Conservation (phyloP, 2,113 vertebrate genomes). For the Motacilla alba region DNA sequence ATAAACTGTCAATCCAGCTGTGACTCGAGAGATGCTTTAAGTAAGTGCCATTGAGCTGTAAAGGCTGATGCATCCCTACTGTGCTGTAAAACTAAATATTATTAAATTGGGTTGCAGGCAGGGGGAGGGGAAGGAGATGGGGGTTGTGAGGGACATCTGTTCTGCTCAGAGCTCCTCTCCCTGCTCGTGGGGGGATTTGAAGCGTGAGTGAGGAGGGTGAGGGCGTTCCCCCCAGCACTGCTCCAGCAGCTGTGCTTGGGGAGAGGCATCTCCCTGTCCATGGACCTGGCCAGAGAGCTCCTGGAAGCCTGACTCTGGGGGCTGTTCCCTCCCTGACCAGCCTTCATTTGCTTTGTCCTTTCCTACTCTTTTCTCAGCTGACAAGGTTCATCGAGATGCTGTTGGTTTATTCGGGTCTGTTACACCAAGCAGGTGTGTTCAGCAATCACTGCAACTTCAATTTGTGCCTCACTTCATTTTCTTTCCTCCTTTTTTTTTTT, state of each 20-base stretch:
- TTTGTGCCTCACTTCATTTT: background rate
- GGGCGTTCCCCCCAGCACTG: background rate
- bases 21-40: slow-evolving; percentile 40
- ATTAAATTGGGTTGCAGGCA: background rate
- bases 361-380: background rate
- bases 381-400: background rate
- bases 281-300: background rate
- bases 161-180: background rate
- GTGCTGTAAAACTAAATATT: slow-evolving; percentile 23
- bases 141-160: slow-evolving; percentile 45
- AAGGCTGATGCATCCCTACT: slow-evolving; percentile 26
- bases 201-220: background rate
- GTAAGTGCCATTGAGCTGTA: slow-evolving; percentile 48
- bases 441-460: background rate
- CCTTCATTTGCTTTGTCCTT: background rate
- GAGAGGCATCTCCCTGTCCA: rapidly evolving
- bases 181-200: background rate
- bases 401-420: background rate
- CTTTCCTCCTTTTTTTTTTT: background rate
- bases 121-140: slow-evolving; percentile 28
- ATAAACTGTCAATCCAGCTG: slow-evolving; percentile 39
- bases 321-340: background rate
- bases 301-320: background rate
- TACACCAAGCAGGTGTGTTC: background rate
- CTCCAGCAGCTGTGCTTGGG: background rate